phyloP scores from a whole-genome alignment of 2,888 invertebrate species.

The Gari tellinella region DNA sequence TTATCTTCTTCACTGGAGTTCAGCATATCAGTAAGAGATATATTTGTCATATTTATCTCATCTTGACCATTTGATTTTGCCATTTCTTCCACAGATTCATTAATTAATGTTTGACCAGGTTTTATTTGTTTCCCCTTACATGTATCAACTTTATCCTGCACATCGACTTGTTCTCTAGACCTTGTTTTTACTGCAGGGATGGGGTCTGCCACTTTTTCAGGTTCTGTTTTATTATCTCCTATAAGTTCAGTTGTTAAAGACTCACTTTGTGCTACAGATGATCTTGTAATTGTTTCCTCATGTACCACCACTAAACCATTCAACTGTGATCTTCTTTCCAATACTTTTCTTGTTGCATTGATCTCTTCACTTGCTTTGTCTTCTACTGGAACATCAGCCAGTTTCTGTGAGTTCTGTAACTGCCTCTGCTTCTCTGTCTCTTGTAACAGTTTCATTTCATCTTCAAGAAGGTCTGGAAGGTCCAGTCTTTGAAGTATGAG shows the following conservation, averaged over 20 bases:
- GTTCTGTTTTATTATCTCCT: not conserved
- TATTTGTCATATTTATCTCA: slow-evolving; percentile 21
- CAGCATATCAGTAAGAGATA: slow-evolving; percentile 63
- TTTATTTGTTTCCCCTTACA: not conserved
- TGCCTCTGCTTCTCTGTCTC: slow-evolving; percentile 5
- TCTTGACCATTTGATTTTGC: not conserved
- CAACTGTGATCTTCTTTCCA: slow-evolving; percentile 8
- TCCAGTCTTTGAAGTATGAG: slow-evolving; percentile 76
- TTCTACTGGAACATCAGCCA: not conserved
- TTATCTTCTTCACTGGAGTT: slow-evolving; percentile 42
- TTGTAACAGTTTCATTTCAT: slow-evolving; percentile 59
- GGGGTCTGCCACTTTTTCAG: not conserved
- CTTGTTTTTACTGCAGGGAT: not conserved
- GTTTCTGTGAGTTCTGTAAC: not conserved
- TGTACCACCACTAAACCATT: not conserved
- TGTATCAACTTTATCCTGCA: no score
- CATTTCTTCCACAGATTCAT: not conserved
- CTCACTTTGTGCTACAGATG: no score
- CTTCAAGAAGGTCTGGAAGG: slow-evolving; percentile 71
- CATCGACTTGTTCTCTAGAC: not conserved
- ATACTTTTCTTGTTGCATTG: slow-evolving; percentile 10
- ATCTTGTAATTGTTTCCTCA: no score
- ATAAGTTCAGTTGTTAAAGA: not conserved
- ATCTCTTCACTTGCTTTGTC: not conserved
- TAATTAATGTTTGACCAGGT: no score